Conservation (phyloP, 2,113 vertebrate genomes). For the Pseudorectes ferrugineus region DNA sequence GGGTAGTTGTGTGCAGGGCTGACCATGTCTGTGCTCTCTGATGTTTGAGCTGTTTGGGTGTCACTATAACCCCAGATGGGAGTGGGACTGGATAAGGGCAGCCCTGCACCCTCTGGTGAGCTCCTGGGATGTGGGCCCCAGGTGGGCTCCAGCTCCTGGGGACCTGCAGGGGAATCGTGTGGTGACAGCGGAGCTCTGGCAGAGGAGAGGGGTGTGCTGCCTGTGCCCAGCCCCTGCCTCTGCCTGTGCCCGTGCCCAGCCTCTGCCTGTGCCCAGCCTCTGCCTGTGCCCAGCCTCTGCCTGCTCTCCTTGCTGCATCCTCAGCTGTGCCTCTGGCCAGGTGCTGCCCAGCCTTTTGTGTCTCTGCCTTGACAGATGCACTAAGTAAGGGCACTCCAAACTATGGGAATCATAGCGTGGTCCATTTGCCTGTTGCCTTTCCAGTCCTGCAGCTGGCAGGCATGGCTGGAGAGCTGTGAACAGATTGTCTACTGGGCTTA, state of each 20-base stretch:
- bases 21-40: accelerated
- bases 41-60: neutral
- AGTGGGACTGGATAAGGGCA: accelerated
- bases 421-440: neutral
- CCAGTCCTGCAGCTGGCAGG: neutral
- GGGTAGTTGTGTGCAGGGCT: neutral
- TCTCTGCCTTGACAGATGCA: neutral
- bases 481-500: accelerated
- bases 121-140: neutral
- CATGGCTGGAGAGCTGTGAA: neutral
- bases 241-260: neutral
- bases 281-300: neutral
- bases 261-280: no score
- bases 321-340: accelerated
- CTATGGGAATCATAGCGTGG: accelerated
- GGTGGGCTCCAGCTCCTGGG: neutral
- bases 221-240: neutral
- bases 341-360: neutral
- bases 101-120: neutral
- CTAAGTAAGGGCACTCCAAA: neutral
- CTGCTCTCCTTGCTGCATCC: accelerated
- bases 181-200: accelerated
- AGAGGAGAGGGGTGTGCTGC: neutral
- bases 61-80: accelerated
- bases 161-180: neutral